These are phyloP conservation scores for Drosophila greeni DNA, from an alignment of 2,888 invertebrate species.

Conservation along the genomic window DNA sequence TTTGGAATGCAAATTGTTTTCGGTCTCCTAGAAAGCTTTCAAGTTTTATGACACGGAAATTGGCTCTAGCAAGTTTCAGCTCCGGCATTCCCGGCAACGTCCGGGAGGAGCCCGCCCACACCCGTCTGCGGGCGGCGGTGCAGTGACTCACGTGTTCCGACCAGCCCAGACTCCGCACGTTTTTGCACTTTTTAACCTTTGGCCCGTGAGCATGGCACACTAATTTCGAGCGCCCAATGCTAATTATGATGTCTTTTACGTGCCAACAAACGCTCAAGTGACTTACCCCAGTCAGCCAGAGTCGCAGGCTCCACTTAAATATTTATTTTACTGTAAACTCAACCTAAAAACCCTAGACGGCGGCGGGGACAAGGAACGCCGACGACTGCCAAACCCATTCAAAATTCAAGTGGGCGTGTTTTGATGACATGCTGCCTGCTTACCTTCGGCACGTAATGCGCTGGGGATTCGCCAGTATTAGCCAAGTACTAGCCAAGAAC, in stretches of 20 bases:
- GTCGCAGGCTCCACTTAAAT: slow-evolving; percentile 61
- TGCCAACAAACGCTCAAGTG: slow-evolving; percentile 70
- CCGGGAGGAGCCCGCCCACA: background rate
- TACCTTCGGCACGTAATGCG: slow-evolving; percentile 74
- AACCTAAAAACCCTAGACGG: slow-evolving; percentile 53
- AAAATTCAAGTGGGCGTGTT: slow-evolving; percentile 73
- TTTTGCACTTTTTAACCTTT: slow-evolving; percentile 38
- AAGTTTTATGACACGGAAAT: slow-evolving; percentile 75
- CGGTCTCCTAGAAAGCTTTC: slow-evolving; percentile 69
- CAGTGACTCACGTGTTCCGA: slow-evolving; percentile 37
- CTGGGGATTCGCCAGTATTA: slow-evolving; percentile 73
- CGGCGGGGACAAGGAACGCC: slow-evolving; percentile 17
- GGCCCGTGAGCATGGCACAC: slow-evolving; percentile 40
- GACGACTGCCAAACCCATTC: slow-evolving; percentile 57
- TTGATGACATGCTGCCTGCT: slow-evolving; percentile 71
- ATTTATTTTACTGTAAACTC: slow-evolving; percentile 72
- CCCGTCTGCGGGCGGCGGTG: background rate
- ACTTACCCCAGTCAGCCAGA: slow-evolving; percentile 48
- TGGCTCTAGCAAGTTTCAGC: slow-evolving; percentile 63
- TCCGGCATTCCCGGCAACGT: slow-evolving; percentile 21
- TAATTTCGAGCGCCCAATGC: slow-evolving; percentile 62
- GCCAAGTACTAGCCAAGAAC: slow-evolving; percentile 44
- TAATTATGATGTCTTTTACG: slow-evolving; percentile 74
- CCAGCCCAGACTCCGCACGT: slow-evolving; percentile 28
- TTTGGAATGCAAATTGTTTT: slow-evolving; percentile 71